Base-by-base conservation (phyloP, 2,888 invertebrate species). In the Cataglyphis albicans region DNA sequence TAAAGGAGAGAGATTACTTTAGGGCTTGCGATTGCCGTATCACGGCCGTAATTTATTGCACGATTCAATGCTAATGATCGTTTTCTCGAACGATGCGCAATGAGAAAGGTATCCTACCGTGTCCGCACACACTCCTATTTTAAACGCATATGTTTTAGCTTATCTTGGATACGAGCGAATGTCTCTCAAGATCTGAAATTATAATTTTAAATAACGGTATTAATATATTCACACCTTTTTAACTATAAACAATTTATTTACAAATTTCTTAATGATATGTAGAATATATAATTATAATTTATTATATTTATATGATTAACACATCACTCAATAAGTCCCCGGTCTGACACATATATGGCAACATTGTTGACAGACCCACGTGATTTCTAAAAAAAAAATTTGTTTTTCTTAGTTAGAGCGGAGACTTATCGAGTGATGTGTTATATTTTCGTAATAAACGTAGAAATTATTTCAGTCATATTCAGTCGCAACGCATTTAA, bases 11-110 rank as follows among this genome's bases (percentile, higher is more conserved):
- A 70, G 44, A 80, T 80, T 80, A 80, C 78, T 80, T 80, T 80
- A 35, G 78, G 32, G 44, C 18, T 48, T 29, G 78, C 70, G 76
- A 76, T 78, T 78, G 78, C 78, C 70, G 44, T 44, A 78, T 78
- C 78, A 78, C 61, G 78, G 25, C 44, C 35, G 72, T 80, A 80
- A 80, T 80, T 80, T 80, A 80, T 80, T 72, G 78, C 72, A 48
- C 78, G 44, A 80, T 80, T 80, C 78, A 80, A 80, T 80, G 78
- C 78, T 80, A 80, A 80, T 80, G 72, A 70, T 18, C 78, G 59
- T 80, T 72, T 80, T 80, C 72, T 80, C 78, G 70, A 57, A 72
- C 48, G 59, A 59, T 9, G 70, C 21, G 78, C 78, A 80, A 80
- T 61, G 72, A 72, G 59, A 70, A 70, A 78, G 57, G 44, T 78